Conservation (phyloP, 2,888 invertebrate genomes). For the Polyommatus iphigenia region DNA sequence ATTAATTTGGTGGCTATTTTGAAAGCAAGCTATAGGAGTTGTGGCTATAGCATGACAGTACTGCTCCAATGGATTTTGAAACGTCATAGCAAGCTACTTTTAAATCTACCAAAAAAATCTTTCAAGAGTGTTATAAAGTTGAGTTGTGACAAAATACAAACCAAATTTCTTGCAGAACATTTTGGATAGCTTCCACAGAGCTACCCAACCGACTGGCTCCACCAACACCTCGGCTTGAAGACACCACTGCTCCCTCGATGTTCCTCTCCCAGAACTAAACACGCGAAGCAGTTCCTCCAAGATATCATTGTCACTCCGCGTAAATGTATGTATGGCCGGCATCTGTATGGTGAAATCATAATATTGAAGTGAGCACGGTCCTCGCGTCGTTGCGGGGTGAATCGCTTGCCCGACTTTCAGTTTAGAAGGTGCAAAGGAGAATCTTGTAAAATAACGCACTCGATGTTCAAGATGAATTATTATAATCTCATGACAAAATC, state of each 20-base stretch:
- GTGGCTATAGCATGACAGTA: background rate
- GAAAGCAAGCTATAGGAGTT: background rate
- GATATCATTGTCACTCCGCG: conserved; percentile 65
- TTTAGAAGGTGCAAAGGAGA: no score
- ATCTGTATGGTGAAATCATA: conserved; percentile 49
- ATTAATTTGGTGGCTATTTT: background rate
- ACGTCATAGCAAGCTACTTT: background rate
- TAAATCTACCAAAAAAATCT: background rate
- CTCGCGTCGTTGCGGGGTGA: no score
- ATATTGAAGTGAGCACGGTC: no score
- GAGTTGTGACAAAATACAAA: conserved; percentile 44
- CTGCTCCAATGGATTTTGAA: background rate
- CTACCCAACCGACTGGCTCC: conserved; percentile 85
- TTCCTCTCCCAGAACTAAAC: conserved; percentile 62
- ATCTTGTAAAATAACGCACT: no score
- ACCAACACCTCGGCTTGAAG: conserved; percentile 78
- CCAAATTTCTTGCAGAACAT: conserved; percentile 82
- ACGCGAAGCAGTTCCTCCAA: conserved; percentile 60
- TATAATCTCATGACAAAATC: no score
- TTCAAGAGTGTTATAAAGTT: background rate
- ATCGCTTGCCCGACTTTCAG: no score
- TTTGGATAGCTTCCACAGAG: conserved; percentile 85
- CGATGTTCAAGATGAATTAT: no score
- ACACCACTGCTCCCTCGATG: conserved; percentile 69
- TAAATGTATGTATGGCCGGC: conserved; percentile 68